Conservation (phyloP, 2,888 invertebrate species). For the Sipha maydis region DNA sequence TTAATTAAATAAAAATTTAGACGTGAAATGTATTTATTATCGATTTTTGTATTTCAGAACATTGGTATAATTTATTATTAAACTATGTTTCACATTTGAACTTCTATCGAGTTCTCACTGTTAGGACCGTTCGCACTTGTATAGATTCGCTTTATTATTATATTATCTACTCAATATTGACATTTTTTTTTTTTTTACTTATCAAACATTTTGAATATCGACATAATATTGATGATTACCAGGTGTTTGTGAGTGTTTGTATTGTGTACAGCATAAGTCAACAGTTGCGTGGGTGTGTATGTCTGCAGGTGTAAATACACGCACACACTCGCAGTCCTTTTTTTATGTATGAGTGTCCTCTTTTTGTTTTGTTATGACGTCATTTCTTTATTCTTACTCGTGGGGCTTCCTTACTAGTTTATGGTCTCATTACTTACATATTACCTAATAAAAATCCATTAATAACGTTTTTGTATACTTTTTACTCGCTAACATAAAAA, state of each 20-base stretch:
- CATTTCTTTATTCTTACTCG: constrained; percentile 34
- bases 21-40: not conserved
- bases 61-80: not conserved
- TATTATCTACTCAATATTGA: not conserved
- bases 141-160: not conserved
- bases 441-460: constrained; percentile 53
- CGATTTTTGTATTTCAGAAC: not conserved
- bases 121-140: not conserved
- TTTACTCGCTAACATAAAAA: not conserved
- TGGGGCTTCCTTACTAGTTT: constrained; percentile 25
- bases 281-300: constrained; percentile 41
- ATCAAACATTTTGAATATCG: not conserved
- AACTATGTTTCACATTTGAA: not conserved
- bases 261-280: constrained; percentile 43
- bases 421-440: constrained; percentile 29
- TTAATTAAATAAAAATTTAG: not conserved
- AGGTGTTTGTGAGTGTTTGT: constrained; percentile 35
- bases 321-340: not conserved
- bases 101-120: not conserved
- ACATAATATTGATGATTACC: constrained; percentile 7
- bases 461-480: not conserved
- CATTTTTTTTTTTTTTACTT: not conserved
- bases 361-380: constrained; percentile 28
- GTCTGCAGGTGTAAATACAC: constrained; percentile 52
- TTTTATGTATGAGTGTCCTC: not conserved